Evolutionary conservation across 1,140 invertebrate species (phyloP).

Genomic region (Drosophila nasuta): DNA sequence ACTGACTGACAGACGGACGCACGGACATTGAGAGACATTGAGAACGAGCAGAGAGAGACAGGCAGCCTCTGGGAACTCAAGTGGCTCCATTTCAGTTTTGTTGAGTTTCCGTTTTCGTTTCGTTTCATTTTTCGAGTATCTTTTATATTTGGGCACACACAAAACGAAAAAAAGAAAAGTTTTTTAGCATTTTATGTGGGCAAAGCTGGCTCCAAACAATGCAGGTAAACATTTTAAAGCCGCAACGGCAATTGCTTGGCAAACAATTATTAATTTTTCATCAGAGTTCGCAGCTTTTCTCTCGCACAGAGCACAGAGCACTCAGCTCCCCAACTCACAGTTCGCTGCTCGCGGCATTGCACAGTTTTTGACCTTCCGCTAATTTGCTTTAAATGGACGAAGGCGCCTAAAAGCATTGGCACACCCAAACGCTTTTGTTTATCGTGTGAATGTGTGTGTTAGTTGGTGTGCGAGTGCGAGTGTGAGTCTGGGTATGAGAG

Average conservation of each 20-base stretch:
- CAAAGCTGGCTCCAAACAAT: constrained; percentile 26
- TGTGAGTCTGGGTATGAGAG: constrained; percentile 8
- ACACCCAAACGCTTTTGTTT: constrained; percentile 46
- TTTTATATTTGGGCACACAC: constrained; percentile 8
- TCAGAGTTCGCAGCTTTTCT: constrained; percentile 25
- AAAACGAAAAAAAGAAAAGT: constrained; percentile 4
- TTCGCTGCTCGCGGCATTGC: constrained; percentile 7
- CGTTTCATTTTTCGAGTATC: constrained; percentile 8
- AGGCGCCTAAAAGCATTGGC: constrained; percentile 47
- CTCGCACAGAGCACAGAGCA: background rate
- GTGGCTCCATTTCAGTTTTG: constrained; percentile 19
- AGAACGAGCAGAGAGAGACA: background rate
- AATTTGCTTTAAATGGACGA: constrained; percentile 70
- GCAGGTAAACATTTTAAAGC: constrained; percentile 55
- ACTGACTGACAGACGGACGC: background rate
- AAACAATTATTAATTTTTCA: constrained; percentile 75
- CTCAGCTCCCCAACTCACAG: constrained; percentile 3
- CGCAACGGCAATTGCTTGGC: constrained; percentile 51
- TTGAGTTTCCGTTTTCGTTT: constrained; percentile 10
- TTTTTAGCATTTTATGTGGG: constrained; percentile 13
- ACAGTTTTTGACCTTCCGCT: constrained; percentile 67
- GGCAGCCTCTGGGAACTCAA: constrained; percentile 1
- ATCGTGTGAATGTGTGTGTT: constrained; percentile 10
- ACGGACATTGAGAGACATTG: too few species aligned
- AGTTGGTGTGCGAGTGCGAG: constrained; percentile 5